These are phyloP conservation scores for Gallinago solitaria DNA, from an alignment of 2,797 vertebrate species.

Conservation along the genomic window DNA sequence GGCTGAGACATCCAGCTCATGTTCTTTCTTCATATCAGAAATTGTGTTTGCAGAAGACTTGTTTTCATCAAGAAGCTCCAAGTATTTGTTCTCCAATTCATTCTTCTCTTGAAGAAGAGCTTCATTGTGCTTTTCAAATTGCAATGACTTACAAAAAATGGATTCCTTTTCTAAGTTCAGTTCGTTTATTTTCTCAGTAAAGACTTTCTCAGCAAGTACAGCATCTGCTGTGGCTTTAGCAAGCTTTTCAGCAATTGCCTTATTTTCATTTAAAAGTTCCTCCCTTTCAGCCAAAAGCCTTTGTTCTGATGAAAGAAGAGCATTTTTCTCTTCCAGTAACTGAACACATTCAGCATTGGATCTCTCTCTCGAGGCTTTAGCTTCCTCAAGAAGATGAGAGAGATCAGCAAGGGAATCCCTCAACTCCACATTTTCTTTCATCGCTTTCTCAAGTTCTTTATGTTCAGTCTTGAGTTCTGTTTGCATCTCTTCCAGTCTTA, in stretches of 20 bases:
- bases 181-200: conserved; percentile 64
- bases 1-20: conserved; percentile 73
- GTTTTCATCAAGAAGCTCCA: conserved; percentile 80
- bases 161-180: conserved; percentile 81
- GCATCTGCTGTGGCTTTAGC: conserved; percentile 67
- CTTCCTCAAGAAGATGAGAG: conserved; percentile 83
- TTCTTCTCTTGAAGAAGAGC: conserved; percentile 82
- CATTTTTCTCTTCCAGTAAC: conserved; percentile 88
- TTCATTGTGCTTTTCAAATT: conserved; percentile 79
- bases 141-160: conserved; percentile 63
- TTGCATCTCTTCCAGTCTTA: conserved; percentile 72
- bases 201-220: conserved; percentile 54
- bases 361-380: conserved; percentile 82
- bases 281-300: conserved; percentile 82
- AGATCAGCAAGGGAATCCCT: conserved; percentile 81
- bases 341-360: conserved; percentile 82
- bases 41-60: conserved; percentile 73
- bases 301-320: conserved; percentile 78
- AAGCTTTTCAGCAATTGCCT: conserved; percentile 78
- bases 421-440: conserved; percentile 78
- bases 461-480: conserved; percentile 67
- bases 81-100: conserved; percentile 75
- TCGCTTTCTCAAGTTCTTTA: conserved; percentile 72
- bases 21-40: conserved; percentile 79
- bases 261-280: conserved; percentile 78